A percentile compares a stretch with the other conserved stretches of the same genome.
Evolutionary conservation across 2,888 invertebrate genomes (phyloP).

Genomic region (Hesperia comma): DNA sequence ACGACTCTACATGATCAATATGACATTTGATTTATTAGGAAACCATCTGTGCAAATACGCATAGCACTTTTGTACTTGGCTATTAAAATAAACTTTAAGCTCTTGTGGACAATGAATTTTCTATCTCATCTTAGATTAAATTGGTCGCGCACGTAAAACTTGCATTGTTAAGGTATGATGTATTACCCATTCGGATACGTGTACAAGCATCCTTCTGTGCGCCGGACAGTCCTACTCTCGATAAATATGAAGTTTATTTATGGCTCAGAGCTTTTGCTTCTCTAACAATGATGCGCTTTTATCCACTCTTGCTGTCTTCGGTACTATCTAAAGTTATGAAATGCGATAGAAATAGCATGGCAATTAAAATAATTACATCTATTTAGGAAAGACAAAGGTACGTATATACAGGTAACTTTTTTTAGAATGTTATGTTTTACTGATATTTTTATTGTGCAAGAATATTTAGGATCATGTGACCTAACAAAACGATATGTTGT

Average conservation of each 20-base stretch:
- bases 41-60: background rate
- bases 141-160: background rate
- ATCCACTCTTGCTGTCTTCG: background rate
- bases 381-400: too few species aligned
- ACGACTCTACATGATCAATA: background rate
- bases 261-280: background rate
- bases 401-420: too few species aligned
- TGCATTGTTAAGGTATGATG: background rate
- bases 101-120: background rate
- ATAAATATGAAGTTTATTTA: constrained; percentile 4
- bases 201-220: background rate
- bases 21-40: background rate
- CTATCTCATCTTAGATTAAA: background rate
- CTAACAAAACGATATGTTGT: too few species aligned
- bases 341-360: too few species aligned
- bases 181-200: background rate
- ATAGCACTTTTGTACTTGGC: background rate
- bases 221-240: background rate
- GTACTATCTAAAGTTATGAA: background rate
- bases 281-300: background rate
- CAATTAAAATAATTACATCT: too few species aligned
- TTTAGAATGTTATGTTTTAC: too few species aligned
- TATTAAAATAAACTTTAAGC: background rate
- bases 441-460: too few species aligned
- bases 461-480: too few species aligned